Percentiles rank a stretch among this genome's conserved stretches.
Conservation (phyloP, 2,797 vertebrate species). For the Choloepus didactylus region DNA sequence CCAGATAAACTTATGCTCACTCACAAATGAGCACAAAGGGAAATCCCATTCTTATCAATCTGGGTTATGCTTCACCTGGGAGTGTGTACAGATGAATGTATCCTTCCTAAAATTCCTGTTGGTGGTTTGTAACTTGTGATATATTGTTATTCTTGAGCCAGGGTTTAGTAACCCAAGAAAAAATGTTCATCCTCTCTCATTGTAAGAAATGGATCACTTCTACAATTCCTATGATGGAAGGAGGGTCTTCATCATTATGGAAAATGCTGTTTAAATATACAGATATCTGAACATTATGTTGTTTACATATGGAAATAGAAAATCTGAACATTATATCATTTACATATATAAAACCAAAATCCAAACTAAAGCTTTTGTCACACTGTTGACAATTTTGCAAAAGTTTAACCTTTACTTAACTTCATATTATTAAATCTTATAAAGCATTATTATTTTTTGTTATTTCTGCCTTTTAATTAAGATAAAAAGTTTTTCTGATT, state of each 20-base stretch:
- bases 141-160: background rate
- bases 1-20: too few relatives aligned
- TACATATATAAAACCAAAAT: background rate
- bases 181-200: background rate
- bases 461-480: background rate
- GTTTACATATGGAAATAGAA: slow-evolving; percentile 5
- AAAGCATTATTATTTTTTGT: background rate
- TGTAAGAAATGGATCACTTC: background rate
- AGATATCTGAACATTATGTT: background rate
- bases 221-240: background rate
- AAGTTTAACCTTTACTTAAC: slow-evolving; percentile 32
- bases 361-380: background rate
- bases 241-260: background rate
- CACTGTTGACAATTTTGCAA: background rate
- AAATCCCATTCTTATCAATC: background rate
- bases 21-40: background rate
- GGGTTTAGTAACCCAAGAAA: background rate
- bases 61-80: background rate
- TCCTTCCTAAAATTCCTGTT: background rate
- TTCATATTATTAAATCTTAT: background rate
- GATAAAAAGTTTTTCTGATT: background rate
- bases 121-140: background rate
- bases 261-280: background rate
- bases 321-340: background rate
- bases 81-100: background rate